These are phyloP conservation scores for Hippocampus guttulatus DNA, from an alignment of 2,113 vertebrate genomes.

Conservation along the genomic window DNA sequence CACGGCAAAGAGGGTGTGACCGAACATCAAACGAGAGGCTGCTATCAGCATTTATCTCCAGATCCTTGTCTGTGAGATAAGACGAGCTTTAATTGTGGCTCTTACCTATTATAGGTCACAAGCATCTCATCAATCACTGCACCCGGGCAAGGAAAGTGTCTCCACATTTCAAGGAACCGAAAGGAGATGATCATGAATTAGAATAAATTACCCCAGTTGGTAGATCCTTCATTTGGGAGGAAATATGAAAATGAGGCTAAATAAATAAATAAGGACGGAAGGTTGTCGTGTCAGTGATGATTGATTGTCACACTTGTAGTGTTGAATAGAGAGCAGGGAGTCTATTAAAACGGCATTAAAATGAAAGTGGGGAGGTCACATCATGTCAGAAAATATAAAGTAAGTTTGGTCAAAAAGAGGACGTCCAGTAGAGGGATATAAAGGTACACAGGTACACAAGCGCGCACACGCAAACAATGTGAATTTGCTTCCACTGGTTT, in stretches of 20 bases:
- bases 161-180: constrained; percentile 37
- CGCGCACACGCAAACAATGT: not conserved
- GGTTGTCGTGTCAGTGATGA: constrained; percentile 17
- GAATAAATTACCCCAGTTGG: constrained; percentile 39
- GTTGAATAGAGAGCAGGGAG: constrained; percentile 13
- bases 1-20: constrained; percentile 44
- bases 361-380: not conserved
- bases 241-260: constrained; percentile 19
- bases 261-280: not conserved
- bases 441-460: not conserved
- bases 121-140: constrained; percentile 58
- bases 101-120: constrained; percentile 59
- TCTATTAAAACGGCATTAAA: constrained; percentile 9
- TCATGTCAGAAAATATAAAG: constrained; percentile 2
- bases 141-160: constrained; percentile 33
- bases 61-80: constrained; percentile 50
- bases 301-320: constrained; percentile 11
- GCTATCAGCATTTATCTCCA: constrained; percentile 60
- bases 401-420: not conserved
- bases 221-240: constrained; percentile 39
- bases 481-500: too few species aligned
- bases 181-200: constrained; percentile 46
- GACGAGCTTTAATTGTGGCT: constrained; percentile 54
- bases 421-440: too few species aligned
- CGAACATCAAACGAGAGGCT: constrained; percentile 48